A percentile compares a stretch with the other conserved stretches of the same genome.
Evolutionary conservation across 2,888 invertebrate species (phyloP).

Genomic region (Dorcus hopei): DNA sequence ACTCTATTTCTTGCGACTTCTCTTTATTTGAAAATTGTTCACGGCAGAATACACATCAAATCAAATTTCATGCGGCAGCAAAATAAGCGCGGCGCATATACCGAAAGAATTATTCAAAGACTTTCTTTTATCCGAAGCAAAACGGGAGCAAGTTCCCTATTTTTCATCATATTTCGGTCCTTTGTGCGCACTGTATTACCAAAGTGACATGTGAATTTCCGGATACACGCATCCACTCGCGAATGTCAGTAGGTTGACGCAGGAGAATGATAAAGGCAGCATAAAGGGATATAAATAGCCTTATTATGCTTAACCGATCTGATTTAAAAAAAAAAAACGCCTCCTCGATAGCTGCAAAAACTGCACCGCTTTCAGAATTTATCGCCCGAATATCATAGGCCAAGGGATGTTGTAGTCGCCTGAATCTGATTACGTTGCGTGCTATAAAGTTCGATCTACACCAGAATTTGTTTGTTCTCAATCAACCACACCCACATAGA

Average conservation of each 20-base stretch:
- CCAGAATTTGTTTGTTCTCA: too few relatives aligned
- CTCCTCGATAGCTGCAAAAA: too few relatives aligned
- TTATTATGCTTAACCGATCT: slow-evolving; percentile 5
- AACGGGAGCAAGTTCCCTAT: slow-evolving; percentile 12
- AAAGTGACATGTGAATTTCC: slow-evolving; percentile 22
- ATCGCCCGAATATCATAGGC: too few relatives aligned
- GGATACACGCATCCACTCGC: slow-evolving; percentile 10
- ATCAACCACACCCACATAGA: too few relatives aligned
- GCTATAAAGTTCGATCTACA: too few relatives aligned
- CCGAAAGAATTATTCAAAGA: slow-evolving; percentile 1
- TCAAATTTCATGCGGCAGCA: too few relatives aligned
- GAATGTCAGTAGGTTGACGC: slow-evolving; percentile 4
- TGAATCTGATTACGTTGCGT: too few relatives aligned
- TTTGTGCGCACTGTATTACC: slow-evolving; percentile 19
- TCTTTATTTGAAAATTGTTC: too few relatives aligned
- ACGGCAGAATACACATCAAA: too few relatives aligned
- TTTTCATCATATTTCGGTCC: slow-evolving; percentile 13
- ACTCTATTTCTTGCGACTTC: too few relatives aligned
- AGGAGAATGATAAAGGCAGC: slow-evolving; percentile 7
- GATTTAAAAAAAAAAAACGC: not conserved
- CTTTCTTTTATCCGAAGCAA: not conserved
- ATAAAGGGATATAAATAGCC: slow-evolving; percentile 10
- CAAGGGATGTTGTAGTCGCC: too few relatives aligned
- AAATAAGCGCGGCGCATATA: not conserved
- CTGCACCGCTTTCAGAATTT: too few relatives aligned